These are phyloP conservation scores for Cosmia pyralina DNA, from an alignment of 2,888 invertebrate species.

Conservation along the genomic window DNA sequence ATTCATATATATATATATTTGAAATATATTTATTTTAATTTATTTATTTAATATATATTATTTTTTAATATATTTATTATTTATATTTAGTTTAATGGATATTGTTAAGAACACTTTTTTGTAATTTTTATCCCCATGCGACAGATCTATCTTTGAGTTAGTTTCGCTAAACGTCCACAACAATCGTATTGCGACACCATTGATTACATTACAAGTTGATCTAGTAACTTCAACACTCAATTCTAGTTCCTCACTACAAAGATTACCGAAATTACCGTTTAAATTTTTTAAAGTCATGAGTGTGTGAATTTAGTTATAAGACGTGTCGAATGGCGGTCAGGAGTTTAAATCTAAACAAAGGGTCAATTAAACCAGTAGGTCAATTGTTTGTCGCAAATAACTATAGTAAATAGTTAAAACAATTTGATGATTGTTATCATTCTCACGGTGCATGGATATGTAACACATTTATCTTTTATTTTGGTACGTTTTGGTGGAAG, in stretches of 20 bases:
- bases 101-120: background rate
- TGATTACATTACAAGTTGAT: background rate
- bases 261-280: slow-evolving; percentile 53
- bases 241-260: slow-evolving; percentile 12
- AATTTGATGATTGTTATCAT: slow-evolving; percentile 58
- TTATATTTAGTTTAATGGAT: too few relatives aligned
- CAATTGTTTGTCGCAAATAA: slow-evolving; percentile 53
- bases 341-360: slow-evolving; percentile 56
- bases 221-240: background rate
- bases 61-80: too few relatives aligned
- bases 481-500: slow-evolving; percentile 25
- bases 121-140: background rate
- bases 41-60: too few relatives aligned
- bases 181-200: slow-evolving; percentile 5
- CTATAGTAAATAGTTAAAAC: slow-evolving; percentile 51
- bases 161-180: background rate
- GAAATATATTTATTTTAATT: too few relatives aligned
- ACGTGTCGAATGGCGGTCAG: slow-evolving; percentile 50
- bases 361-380: slow-evolving; percentile 56
- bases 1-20: too few relatives aligned
- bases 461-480: slow-evolving; percentile 33
- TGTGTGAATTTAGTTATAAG: slow-evolving; percentile 54
- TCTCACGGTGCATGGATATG: slow-evolving; percentile 62
- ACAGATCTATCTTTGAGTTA: background rate
- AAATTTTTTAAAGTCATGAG: slow-evolving; percentile 4